Evolutionary conservation across 2,888 invertebrate species (phyloP), one percentile per base, ranked within the genome.

Genomic region (Drosophila infuscata): DNA sequence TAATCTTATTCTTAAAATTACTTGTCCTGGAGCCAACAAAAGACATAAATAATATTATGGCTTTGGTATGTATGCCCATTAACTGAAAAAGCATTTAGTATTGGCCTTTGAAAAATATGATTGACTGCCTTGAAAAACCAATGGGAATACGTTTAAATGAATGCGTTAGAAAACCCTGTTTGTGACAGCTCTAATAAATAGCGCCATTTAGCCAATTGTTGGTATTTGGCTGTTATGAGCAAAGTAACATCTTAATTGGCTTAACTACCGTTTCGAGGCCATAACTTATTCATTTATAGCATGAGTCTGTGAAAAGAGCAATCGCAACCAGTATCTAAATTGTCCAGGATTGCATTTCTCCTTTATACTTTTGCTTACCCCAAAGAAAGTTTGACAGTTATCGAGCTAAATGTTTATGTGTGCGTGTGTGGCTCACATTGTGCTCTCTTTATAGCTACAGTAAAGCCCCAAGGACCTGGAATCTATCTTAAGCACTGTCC

Each of bases 401-500:
- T 67, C 68, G 70, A 60, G 41, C 43, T 52, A n/a, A 57, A 20
- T 61, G 49, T 57, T 38, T 25, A 32, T 43, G 38, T 48, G 48
- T 20, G 48, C n/a, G 48, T n/a, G 17, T 15, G 43, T n/a, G 56
- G 33, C 48, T 48, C 20, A 25, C 49, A 41, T 2, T 56, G 35
- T 29, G 17, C 49, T 46, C 52, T 30, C 7, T 57, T 57, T 57
- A 41, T 48, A 54, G 60, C 35, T 29, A 53, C 38, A 30, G 35
- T 33, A 49, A 77, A 71, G 59, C 58, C 56, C 53, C 30, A 60
- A 81, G 52, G 77, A 67, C 67, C 58, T 58, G 66, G 17, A 9
- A 29, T 49, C 29, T 88, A 72, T 84, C 82, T 74, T 78, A 68
- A 78, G 88, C 78, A 74, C 70, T 77, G 49, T 15, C 62, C 82